phyloP scores from a whole-genome alignment of 2,888 invertebrate species.

The Sarcophaga subvicina region DNA sequence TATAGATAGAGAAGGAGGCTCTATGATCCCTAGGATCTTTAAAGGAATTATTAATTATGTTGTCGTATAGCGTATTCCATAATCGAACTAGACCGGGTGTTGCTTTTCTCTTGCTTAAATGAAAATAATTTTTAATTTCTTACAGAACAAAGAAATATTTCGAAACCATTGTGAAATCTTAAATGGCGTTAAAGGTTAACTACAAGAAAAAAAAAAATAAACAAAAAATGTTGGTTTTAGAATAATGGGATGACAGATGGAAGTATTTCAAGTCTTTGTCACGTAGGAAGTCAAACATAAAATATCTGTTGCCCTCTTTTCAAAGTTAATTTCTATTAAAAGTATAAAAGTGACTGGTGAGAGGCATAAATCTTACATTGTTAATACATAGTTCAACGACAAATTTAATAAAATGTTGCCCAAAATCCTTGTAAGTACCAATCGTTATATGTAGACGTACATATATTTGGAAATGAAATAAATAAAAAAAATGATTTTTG shows the following conservation, averaged over 20 bases:
- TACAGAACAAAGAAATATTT: constrained; percentile 7
- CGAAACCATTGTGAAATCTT: constrained; percentile 22
- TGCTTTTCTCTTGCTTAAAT: too few relatives aligned
- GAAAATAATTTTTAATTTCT: background rate
- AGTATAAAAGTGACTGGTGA: constrained; percentile 55
- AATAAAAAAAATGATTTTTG: background rate
- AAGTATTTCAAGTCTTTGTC: constrained; percentile 65
- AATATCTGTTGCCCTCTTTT: constrained; percentile 34
- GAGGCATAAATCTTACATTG: constrained; percentile 41
- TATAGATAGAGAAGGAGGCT: too few relatives aligned
- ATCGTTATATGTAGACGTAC: background rate
- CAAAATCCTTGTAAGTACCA: constrained; percentile 70
- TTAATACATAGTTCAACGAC: constrained; percentile 43
- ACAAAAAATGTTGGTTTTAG: constrained; percentile 7
- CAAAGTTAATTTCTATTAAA: constrained; percentile 28
- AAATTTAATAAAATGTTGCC: constrained; percentile 58
- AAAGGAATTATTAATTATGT: too few relatives aligned
- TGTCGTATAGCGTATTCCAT: too few relatives aligned
- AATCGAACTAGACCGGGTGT: too few relatives aligned
- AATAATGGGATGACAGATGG: constrained; percentile 44
- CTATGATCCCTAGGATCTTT: too few relatives aligned
- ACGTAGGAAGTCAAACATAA: constrained; percentile 67
- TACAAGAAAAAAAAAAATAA: background rate
- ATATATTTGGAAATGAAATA: background rate
- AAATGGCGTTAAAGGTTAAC: background rate